Base-by-base conservation (phyloP, 2,888 invertebrate species). In the Epistrophe eligans region DNA sequence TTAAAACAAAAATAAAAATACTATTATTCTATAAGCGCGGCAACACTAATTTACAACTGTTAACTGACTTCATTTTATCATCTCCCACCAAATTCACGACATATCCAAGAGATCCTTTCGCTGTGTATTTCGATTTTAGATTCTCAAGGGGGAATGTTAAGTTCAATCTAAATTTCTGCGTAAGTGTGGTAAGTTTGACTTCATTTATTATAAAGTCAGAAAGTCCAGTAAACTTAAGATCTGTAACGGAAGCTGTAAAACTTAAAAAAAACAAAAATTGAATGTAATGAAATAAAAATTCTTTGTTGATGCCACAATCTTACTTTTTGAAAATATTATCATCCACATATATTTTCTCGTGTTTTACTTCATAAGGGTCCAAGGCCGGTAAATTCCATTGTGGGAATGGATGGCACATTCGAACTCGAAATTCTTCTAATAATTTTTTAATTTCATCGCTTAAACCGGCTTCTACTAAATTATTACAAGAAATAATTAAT, bases 341-440 rank as follows among this genome's bases (percentile, higher is more conserved):
- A 19, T 84, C 72, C 40, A 90, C 43, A 77, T 89, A 60, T 32
- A 55, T 13, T 55, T 84, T 66, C 5, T 52, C 35, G 11, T 88
- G 66, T 5, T 32, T 2, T 9, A 82, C 72, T 73, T 79, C 11
- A 9, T 91, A 82, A 1, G 92, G 92, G 90, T 92, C 92, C 58
- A 92, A 62, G 0, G 91, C 90, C 11, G 92, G 92, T 7, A 92
- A 70, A 0, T 91, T 91, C 62, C 90, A 88, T 73, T 90, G 89
- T 0, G 90, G 90, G 71, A 92, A 90, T 0, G 92, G 90, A 81
- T 92, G 91, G 19, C 92, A 92, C 92, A 92, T 92, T 4, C 92
- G 90, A 67, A 70, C 52, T 0, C 90, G 89, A 24, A 92, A 89
- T 73, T 91, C 90, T n/a, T 91, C 88, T 0, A 92, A 84, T 43